Conservation (phyloP, 2,113 vertebrate genomes). For the Ibidorhyncha struthersii region DNA sequence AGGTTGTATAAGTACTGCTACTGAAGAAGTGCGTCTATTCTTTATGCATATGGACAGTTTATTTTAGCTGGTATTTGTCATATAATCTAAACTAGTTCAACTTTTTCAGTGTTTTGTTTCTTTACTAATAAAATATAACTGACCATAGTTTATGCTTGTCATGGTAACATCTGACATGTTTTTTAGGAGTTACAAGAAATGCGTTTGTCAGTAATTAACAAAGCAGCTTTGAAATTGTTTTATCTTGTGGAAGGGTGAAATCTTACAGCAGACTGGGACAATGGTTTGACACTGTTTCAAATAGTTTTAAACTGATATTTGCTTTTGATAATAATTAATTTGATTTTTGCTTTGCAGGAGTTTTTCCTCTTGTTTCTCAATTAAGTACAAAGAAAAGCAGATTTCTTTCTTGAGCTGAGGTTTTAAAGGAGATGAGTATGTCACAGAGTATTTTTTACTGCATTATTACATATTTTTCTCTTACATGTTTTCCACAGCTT, state of each 20-base stretch:
- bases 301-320: background rate
- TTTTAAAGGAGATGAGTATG: background rate
- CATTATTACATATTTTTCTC: background rate
- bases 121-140: background rate
- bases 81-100: background rate
- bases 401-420: background rate
- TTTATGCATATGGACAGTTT: background rate
- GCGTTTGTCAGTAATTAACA: background rate
- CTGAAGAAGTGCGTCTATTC: background rate
- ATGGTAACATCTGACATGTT: background rate
- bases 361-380: background rate
- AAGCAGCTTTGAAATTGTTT: background rate
- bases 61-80: background rate
- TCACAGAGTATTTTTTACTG: background rate
- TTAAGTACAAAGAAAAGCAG: background rate
- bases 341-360: background rate
- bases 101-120: background rate
- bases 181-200: background rate
- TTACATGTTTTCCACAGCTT: constrained; percentile 78
- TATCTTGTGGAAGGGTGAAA: background rate
- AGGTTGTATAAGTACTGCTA: background rate
- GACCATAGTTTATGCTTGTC: background rate
- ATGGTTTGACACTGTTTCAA: background rate
- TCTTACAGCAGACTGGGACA: background rate
- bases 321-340: background rate